Evolutionary conservation across 2,888 invertebrate species (phyloP).

Genomic region (Drepanosiphum platanoidis): DNA sequence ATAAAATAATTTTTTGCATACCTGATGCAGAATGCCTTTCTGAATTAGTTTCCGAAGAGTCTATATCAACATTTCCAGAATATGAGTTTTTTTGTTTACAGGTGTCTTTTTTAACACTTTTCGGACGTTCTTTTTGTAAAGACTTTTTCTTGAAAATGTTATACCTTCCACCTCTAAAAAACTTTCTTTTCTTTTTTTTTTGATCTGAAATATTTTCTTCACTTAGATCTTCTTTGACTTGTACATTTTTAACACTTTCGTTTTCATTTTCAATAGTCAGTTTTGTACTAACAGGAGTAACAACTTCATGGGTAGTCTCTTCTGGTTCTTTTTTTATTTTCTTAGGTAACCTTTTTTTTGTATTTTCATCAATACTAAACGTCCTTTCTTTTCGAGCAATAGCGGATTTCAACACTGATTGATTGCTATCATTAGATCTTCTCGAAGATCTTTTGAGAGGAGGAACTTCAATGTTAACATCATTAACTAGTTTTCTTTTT

Average conservation of each 20-base stretch:
- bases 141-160: conserved; percentile 59
- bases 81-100: conserved; percentile 20
- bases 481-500: conserved; percentile 36
- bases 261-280: neutral
- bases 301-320: conserved; percentile 3
- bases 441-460: conserved; percentile 74
- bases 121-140: conserved; percentile 44
- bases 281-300: neutral
- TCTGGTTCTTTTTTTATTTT: conserved; percentile 33
- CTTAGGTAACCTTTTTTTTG: conserved; percentile 60
- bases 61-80: conserved; percentile 16
- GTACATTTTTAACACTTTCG: neutral
- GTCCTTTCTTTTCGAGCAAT: conserved; percentile 80
- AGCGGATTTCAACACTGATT: conserved; percentile 76
- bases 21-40: conserved; percentile 55
- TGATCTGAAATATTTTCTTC: conserved; percentile 36
- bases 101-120: conserved; percentile 24
- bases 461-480: conserved; percentile 50
- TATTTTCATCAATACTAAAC: conserved; percentile 68
- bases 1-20: conserved; percentile 7
- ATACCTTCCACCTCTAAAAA: conserved; percentile 51
- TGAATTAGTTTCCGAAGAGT: conserved; percentile 51
- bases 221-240: conserved; percentile 25
- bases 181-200: conserved; percentile 43
- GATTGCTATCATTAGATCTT: conserved; percentile 72